Conservation (phyloP, 2,797 vertebrate species). For the Neosilurus hyrtlii region DNA sequence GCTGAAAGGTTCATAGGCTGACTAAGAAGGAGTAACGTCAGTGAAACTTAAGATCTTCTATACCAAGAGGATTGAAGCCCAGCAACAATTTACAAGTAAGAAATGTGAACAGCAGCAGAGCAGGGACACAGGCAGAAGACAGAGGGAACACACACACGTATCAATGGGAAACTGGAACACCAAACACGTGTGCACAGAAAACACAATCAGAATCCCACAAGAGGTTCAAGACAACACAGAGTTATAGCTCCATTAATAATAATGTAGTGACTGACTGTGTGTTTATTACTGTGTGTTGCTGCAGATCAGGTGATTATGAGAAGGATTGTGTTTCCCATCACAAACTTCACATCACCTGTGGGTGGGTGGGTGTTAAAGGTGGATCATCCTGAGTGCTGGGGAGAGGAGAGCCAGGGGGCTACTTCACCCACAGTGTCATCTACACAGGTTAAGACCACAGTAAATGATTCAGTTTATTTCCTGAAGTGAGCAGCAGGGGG, state of each 20-base stretch:
- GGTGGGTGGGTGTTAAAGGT: conserved; percentile 43
- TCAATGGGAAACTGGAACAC: neutral
- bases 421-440: conserved; percentile 63
- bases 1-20: too few relatives aligned
- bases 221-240: neutral
- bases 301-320: neutral
- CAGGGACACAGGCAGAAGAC: neutral
- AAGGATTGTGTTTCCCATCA: neutral
- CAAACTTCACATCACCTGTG: conserved; percentile 41
- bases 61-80: too few relatives aligned
- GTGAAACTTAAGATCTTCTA: too few relatives aligned
- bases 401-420: conserved; percentile 56
- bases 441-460: conserved; percentile 49
- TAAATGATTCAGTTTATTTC: conserved; percentile 3
- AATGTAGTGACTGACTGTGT: neutral
- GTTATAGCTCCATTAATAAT: neutral
- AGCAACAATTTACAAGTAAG: too few relatives aligned
- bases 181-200: neutral
- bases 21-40: too few relatives aligned
- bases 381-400: conserved; percentile 60
- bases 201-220: neutral
- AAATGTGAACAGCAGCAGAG: neutral
- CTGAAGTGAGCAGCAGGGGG: neutral
- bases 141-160: neutral
- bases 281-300: neutral